Base-by-base conservation (phyloP, 2,113 vertebrate species). In the Pristiophorus japonicus region DNA sequence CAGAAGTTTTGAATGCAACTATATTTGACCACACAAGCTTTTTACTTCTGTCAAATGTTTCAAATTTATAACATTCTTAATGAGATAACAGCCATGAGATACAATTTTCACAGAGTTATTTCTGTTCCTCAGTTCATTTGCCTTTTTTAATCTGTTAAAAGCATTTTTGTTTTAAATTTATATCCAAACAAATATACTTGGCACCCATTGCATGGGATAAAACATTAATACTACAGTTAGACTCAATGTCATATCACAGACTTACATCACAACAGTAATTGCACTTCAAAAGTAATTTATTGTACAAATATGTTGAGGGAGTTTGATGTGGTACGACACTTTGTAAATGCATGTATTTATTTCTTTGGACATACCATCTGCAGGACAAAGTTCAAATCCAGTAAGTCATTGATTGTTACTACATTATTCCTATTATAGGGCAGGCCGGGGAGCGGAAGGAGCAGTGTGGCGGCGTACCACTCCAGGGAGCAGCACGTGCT, bases 91-190 rank as follows among this genome's bases (percentile, higher is more conserved):
- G 30, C 55, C 11, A 6, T 62, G 87, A 91, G 87, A 55, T 62
- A n/a, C 51, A 91, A 16, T 34, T 34, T 55, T 91, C 10, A 91
- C 55, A 59, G 87, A 38, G 30, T 30, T 91, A 91, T 62, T 91
- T 91, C 62, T n/a, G 12, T 34, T 62, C 30, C 30, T 62, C 45
- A 87, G 6, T 87, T 87, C 87, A 91, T 91, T 51, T 91, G 87
- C 30, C 4, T n/a, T 81, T 45, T 62, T 62, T 18, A 59, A 59
- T 59, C 85, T 47, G 10, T 51, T 34, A 62, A 91, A 91, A 91
- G 27, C 87, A 59, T 91, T 91, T 91, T n/a, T 91, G 87, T 62
- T 91, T 62, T 91, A 91, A 91, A 91, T 62, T n/a, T n/a, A 91
- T 91, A 59, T 62, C 30, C 30, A 81, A 42, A 81, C 38, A 62